Evolutionary conservation across 2,888 invertebrate genomes (phyloP).

Genomic region (Andrena fulva): DNA sequence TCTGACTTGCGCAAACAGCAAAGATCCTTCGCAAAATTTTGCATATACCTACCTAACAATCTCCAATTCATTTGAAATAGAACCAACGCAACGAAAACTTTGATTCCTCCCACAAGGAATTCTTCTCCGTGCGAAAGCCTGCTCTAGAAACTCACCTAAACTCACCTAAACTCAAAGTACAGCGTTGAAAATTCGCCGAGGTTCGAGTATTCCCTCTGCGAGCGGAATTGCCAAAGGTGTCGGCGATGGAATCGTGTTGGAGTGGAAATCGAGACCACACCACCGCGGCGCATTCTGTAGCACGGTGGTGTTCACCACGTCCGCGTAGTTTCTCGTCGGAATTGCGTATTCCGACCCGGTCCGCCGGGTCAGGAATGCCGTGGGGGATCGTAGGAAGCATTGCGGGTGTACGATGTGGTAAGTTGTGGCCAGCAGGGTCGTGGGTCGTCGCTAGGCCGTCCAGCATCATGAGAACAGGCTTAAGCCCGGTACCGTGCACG

Average conservation of each 20-base stretch:
- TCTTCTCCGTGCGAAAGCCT: too few relatives aligned
- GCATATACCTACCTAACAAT: too few relatives aligned
- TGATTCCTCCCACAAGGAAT: too few relatives aligned
- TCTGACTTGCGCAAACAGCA: conserved; percentile 1
- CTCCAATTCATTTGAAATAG: too few relatives aligned
- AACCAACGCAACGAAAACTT: background rate
- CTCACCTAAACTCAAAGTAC: too few relatives aligned
- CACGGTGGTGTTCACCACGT: conserved; percentile 30
- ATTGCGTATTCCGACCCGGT: conserved; percentile 79
- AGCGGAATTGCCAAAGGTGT: background rate
- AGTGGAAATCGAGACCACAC: conserved; percentile 3
- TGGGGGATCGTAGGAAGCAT: conserved; percentile 73
- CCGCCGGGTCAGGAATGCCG: conserved; percentile 75
- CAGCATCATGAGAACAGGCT: conserved; percentile 80
- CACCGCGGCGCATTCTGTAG: conserved; percentile 51
- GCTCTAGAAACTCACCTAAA: too few relatives aligned
- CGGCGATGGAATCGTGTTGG: background rate
- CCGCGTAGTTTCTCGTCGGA: conserved; percentile 53
- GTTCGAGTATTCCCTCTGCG: too few relatives aligned
- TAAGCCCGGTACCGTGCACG: conserved; percentile 64
- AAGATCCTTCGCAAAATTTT: background rate
- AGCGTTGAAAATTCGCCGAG: too few relatives aligned
- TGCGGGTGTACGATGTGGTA: conserved; percentile 78
- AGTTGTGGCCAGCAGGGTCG: conserved; percentile 82
- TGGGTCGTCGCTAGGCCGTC: conserved; percentile 82